A percentile compares a stretch with the other conserved stretches of the same genome.
Conservation (phyloP, 2,888 invertebrate species). For the Troilus luridus region DNA sequence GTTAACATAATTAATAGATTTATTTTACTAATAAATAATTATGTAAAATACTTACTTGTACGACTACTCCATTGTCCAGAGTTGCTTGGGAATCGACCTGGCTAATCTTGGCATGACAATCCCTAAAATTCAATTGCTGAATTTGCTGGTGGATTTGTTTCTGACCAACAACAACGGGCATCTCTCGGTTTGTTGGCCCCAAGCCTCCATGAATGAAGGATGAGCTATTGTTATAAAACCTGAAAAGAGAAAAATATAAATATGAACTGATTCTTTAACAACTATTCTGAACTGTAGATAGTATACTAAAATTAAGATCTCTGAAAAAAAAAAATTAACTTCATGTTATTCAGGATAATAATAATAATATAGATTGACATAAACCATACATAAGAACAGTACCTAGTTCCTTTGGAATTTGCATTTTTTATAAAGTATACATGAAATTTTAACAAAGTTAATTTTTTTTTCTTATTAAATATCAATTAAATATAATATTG, state of each 20-base stretch:
- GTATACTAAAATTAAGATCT: neutral
- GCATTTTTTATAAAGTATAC: too few relatives aligned
- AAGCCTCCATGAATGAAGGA: conserved; percentile 96
- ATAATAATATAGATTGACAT: too few relatives aligned
- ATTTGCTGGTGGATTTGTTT: conserved; percentile 97
- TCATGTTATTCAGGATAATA: too few relatives aligned
- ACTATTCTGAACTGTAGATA: neutral
- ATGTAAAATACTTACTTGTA: conserved; percentile 75
- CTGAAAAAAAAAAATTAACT: too few relatives aligned
- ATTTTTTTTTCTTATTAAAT: too few relatives aligned
- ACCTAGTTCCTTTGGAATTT: too few relatives aligned
- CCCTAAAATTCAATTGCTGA: conserved; percentile 93
- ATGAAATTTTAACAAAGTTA: too few relatives aligned
- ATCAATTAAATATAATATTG: too few relatives aligned
- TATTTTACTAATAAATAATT: neutral
- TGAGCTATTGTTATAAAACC: conserved; percentile 96
- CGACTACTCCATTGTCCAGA: conserved; percentile 93
- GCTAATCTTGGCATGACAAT: conserved; percentile 97
- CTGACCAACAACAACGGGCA: conserved; percentile 88
- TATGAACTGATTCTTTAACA: conserved; percentile 46
- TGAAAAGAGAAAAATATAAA: conserved; percentile 67
- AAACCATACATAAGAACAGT: too few relatives aligned
- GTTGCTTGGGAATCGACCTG: conserved; percentile 97
- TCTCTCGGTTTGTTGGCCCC: conserved; percentile 86
- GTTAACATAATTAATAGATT: neutral